Conservation (phyloP, 2,888 invertebrate species). For the Bugula neritina region DNA sequence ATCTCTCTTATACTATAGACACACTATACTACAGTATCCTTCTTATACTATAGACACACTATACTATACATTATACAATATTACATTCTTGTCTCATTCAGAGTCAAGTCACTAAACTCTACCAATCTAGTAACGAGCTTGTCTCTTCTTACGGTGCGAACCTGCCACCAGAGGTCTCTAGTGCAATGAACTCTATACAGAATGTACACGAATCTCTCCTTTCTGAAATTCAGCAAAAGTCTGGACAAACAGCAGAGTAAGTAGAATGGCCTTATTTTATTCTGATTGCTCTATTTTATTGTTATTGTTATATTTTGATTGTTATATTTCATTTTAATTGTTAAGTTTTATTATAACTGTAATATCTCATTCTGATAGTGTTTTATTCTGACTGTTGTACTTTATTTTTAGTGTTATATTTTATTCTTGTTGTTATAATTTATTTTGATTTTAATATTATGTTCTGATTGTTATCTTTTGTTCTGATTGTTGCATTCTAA, state of each 20-base stretch:
- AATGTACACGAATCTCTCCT: constrained; percentile 11
- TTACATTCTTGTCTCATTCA: too few species aligned
- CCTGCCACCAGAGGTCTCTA: neutral
- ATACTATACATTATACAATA: too few species aligned
- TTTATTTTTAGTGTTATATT: neutral
- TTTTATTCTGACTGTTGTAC: too few species aligned
- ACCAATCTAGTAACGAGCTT: constrained; percentile 8
- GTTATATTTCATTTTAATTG: too few species aligned
- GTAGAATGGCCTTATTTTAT: neutral
- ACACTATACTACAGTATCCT: too few species aligned
- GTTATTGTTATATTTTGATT: neutral
- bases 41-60: too few species aligned
- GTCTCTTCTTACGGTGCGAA: neutral
- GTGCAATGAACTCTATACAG: constrained; percentile 20
- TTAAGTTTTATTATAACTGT: neutral
- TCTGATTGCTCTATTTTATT: neutral
- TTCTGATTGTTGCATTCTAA: too few species aligned
- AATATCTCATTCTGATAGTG: too few species aligned
- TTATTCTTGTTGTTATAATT: neutral
- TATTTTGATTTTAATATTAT: neutral
- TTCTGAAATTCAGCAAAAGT: neutral
- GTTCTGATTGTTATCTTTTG: neutral
- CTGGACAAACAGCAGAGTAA: neutral
- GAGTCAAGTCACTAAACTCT: constrained; percentile 7
- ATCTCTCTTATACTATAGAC: too few species aligned